Evolutionary conservation across 2,797 vertebrate genomes (phyloP).

Genomic region (Halcyon smyrnensis): DNA sequence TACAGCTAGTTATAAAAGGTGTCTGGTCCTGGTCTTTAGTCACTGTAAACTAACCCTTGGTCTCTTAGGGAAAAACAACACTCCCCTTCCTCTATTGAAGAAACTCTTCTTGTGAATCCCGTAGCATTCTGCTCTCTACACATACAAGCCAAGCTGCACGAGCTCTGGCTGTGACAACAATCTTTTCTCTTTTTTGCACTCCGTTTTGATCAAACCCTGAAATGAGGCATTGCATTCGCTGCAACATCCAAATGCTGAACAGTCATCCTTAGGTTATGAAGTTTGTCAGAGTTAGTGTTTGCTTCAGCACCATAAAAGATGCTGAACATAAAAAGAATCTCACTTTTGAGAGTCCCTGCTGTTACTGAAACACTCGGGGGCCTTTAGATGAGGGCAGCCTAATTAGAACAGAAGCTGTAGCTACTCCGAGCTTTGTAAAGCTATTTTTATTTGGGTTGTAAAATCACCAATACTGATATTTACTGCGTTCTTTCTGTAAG

Average conservation of each 20-base stretch:
- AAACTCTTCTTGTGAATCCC: background rate
- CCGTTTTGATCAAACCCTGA: background rate
- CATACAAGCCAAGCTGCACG: background rate
- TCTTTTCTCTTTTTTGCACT: background rate
- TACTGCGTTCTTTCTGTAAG: background rate
- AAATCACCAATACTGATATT: background rate
- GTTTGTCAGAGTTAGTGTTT: background rate
- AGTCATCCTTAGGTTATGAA: background rate
- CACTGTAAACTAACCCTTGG: slow-evolving; percentile 24
- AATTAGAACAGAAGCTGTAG: background rate
- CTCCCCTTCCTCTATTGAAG: slow-evolving; percentile 59
- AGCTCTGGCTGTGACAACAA: background rate
- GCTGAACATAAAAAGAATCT: background rate
- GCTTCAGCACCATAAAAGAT: background rate
- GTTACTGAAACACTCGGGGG: background rate
- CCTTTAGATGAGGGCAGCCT: background rate
- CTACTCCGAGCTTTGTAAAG: background rate
- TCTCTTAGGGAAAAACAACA: slow-evolving; percentile 5
- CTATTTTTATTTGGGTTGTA: slow-evolving; percentile 14
- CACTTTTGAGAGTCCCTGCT: background rate
- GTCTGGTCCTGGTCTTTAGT: background rate
- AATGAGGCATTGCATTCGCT: background rate
- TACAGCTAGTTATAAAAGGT: background rate
- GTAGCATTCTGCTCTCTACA: background rate
- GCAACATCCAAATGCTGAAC: background rate